A percentile compares a stretch with the other conserved stretches of the same genome.
phyloP scores from a whole-genome alignment of 2,888 invertebrate species.

The Stegophylla sp. region DNA sequence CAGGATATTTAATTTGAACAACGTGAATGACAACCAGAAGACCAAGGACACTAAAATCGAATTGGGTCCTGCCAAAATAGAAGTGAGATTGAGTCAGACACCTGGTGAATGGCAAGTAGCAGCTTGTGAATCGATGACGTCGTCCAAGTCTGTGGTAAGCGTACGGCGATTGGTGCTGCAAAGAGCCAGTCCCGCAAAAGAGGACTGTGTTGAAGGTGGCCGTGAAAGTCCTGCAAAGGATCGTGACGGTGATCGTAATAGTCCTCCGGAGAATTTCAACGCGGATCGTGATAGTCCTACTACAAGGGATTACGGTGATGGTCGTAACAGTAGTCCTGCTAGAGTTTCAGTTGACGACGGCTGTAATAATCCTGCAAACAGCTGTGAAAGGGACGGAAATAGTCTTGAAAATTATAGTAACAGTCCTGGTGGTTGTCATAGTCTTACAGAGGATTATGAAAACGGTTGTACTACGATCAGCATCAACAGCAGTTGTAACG shows the following conservation, averaged over 20 bases:
- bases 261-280: neutral
- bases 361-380: neutral
- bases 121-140: neutral
- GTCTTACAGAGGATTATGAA: neutral
- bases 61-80: conserved; percentile 60
- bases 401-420: too few species aligned
- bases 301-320: neutral
- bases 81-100: conserved; percentile 55
- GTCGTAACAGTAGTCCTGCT: neutral
- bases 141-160: conserved; percentile 54
- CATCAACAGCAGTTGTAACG: neutral
- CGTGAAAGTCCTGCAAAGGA: neutral
- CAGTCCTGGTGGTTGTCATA: neutral
- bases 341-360: neutral
- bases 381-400: too few species aligned
- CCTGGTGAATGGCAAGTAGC: conserved; percentile 54
- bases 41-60: conserved; percentile 49
- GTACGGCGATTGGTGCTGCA: conserved; percentile 58
- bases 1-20: conserved; percentile 58
- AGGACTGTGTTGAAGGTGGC: neutral
- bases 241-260: neutral
- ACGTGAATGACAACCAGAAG: neutral
- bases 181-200: conserved; percentile 16
- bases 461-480: neutral
- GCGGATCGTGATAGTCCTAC: neutral